phyloP scores from a whole-genome alignment of 2,888 invertebrate genomes.

The Drosophila monieri region DNA sequence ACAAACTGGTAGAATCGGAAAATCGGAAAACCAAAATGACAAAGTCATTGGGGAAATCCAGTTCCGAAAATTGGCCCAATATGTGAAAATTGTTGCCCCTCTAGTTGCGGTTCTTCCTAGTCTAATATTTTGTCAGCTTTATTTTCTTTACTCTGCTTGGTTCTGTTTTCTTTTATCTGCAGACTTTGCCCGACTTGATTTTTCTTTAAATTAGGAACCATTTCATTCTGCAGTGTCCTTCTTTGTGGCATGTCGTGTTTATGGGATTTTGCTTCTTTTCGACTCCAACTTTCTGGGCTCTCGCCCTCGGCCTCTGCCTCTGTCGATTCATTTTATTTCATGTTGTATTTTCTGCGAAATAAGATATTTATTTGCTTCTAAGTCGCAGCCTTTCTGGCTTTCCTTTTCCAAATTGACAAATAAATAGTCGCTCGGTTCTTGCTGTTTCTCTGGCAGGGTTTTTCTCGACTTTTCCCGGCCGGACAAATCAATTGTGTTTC shows the following conservation, averaged over 20 bases:
- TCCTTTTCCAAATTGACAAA: slow-evolving; percentile 73
- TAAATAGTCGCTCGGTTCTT: slow-evolving; percentile 61
- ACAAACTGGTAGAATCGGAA: slow-evolving; percentile 6
- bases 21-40: slow-evolving; percentile 35
- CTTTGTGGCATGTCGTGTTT: slow-evolving; percentile 77
- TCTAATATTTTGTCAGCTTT: slow-evolving; percentile 39
- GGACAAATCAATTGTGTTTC: slow-evolving; percentile 39
- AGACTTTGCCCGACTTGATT: slow-evolving; percentile 3
- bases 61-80: slow-evolving; percentile 43
- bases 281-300: slow-evolving; percentile 24
- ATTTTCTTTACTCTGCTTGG: slow-evolving; percentile 13
- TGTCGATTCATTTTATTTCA: slow-evolving; percentile 58
- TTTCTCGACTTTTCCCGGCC: not conserved
- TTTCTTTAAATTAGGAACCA: slow-evolving; percentile 63
- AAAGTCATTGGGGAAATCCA: slow-evolving; percentile 72
- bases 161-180: slow-evolving; percentile 15
- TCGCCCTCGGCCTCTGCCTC: not conserved
- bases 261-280: slow-evolving; percentile 72
- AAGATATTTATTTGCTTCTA: slow-evolving; percentile 78
- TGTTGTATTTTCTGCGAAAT: slow-evolving; percentile 66
- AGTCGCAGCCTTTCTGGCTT: slow-evolving; percentile 44
- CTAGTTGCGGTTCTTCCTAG: not conserved
- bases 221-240: slow-evolving; percentile 29
- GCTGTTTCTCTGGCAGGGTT: not conserved
- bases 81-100: slow-evolving; percentile 36